Evolutionary conservation across 2,888 invertebrate genomes (phyloP).

Genomic region (Branchellion lobata): DNA sequence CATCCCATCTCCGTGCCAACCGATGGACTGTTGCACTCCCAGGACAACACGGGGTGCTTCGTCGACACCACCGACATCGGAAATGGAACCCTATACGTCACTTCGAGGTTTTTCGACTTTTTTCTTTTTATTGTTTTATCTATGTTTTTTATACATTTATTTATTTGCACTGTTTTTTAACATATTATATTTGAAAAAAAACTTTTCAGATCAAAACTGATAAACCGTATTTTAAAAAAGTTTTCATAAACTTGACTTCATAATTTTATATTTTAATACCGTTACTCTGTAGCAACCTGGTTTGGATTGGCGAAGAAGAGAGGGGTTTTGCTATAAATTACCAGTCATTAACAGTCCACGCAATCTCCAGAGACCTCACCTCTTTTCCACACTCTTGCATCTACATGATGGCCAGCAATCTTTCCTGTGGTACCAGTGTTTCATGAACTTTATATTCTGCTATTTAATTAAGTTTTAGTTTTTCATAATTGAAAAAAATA

Average conservation of each 20-base stretch:
- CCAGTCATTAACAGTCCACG: slow-evolving; percentile 34
- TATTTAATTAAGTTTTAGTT: not conserved
- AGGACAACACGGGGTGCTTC: slow-evolving; percentile 9
- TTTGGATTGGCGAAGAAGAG: not conserved
- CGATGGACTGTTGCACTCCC: slow-evolving; percentile 24
- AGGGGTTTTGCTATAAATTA: slow-evolving; percentile 25
- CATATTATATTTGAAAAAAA: too few species aligned
- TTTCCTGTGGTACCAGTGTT: slow-evolving; percentile 36
- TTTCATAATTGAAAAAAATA: not conserved
- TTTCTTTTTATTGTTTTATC: not conserved
- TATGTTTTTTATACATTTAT: too few species aligned
- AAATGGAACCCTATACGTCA: slow-evolving; percentile 25
- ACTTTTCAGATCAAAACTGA: not conserved
- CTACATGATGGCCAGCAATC: slow-evolving; percentile 34
- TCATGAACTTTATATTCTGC: not conserved
- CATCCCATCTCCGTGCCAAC: not conserved
- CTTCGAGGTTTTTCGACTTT: slow-evolving; percentile 1
- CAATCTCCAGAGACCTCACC: slow-evolving; percentile 33
- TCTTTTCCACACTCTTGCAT: slow-evolving; percentile 39
- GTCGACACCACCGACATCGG: slow-evolving; percentile 24
- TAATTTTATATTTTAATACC: too few species aligned
- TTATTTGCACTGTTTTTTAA: not conserved
- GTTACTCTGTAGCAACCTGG: slow-evolving; percentile 19
- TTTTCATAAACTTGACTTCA: too few species aligned
- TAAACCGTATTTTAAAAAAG: too few species aligned